phyloP scores from a whole-genome alignment of 1,140 invertebrate genomes.

The Drosophila repletoides region DNA sequence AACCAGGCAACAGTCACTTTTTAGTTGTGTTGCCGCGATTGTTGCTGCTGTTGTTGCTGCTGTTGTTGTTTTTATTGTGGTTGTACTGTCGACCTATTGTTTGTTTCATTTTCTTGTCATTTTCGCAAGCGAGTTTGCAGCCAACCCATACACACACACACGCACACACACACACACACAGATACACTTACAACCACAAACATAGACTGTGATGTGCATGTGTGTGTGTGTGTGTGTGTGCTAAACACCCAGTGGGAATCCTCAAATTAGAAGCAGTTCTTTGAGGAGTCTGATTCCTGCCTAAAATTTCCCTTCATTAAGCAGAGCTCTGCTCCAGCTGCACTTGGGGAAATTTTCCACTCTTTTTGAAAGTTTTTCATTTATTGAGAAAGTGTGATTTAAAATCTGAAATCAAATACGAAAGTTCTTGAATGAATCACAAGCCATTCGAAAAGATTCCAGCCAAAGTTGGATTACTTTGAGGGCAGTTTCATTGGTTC shows the following conservation, averaged over 20 bases:
- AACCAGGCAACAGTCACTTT: constrained; percentile 45
- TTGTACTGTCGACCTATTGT: constrained; percentile 62
- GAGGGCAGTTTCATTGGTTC: too few relatives aligned
- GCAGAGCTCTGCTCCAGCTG: too few relatives aligned
- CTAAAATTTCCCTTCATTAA: too few relatives aligned
- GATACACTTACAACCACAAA: not conserved
- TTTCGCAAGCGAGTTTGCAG: constrained; percentile 61
- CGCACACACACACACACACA: not conserved
- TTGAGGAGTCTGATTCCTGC: too few relatives aligned
- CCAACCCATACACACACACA: constrained; percentile 15
- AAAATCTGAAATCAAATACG: too few relatives aligned
- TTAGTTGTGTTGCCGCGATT: constrained; percentile 36
- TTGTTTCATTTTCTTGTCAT: constrained; percentile 64
- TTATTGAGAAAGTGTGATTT: too few relatives aligned
- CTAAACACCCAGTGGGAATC: constrained; percentile 15
- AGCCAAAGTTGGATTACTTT: too few relatives aligned
- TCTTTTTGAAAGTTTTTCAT: too few relatives aligned
- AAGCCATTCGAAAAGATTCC: too few relatives aligned
- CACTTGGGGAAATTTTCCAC: too few relatives aligned
- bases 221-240: not conserved
- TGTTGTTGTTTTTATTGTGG: constrained; percentile 29
- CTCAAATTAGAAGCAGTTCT: too few relatives aligned
- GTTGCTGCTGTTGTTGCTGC: constrained; percentile 6
- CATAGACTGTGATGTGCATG: not conserved
- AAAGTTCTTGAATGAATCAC: too few relatives aligned